A percentile compares a stretch with the other conserved stretches of the same genome.
Evolutionary conservation across 2,797 vertebrate genomes (phyloP).

Genomic region (Chaunax sp.): DNA sequence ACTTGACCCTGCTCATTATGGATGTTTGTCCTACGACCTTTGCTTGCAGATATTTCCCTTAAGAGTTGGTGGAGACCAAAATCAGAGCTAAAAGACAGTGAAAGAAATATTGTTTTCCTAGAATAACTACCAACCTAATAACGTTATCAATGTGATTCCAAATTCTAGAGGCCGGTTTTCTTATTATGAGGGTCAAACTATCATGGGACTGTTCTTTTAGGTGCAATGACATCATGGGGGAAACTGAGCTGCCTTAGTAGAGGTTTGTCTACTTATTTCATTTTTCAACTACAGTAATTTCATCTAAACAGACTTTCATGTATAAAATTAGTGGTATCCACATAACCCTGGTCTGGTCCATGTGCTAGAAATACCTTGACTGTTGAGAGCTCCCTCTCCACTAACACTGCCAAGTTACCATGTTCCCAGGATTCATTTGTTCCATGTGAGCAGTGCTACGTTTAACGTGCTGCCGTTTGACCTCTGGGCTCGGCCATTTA

Average conservation of each 20-base stretch:
- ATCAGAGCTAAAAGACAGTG: not conserved
- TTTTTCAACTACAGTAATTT: too few relatives aligned
- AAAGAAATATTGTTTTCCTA: too few relatives aligned
- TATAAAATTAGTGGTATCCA: not conserved
- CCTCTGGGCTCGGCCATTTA: not conserved
- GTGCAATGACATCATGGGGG: too few relatives aligned
- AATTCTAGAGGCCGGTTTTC: too few relatives aligned
- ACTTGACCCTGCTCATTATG: not conserved
- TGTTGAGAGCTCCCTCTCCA: not conserved
- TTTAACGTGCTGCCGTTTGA: not conserved
- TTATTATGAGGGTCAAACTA: too few relatives aligned
- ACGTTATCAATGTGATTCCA: too few relatives aligned
- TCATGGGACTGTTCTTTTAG: too few relatives aligned
- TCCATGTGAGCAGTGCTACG: not conserved
- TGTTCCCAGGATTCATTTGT: not conserved
- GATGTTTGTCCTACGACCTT: constrained; percentile 2
- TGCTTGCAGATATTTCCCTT: not conserved
- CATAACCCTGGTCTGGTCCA: not conserved
- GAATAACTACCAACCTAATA: too few relatives aligned
- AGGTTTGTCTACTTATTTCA: too few relatives aligned
- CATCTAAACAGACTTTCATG: too few relatives aligned
- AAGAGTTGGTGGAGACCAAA: not conserved
- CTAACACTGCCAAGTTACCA: not conserved
- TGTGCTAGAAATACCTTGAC: not conserved
- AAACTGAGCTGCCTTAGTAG: too few relatives aligned